Evolutionary conservation across 2,113 vertebrate species (phyloP), one percentile per base, ranked within the genome.

Genomic region (Apteryx mantelli): DNA sequence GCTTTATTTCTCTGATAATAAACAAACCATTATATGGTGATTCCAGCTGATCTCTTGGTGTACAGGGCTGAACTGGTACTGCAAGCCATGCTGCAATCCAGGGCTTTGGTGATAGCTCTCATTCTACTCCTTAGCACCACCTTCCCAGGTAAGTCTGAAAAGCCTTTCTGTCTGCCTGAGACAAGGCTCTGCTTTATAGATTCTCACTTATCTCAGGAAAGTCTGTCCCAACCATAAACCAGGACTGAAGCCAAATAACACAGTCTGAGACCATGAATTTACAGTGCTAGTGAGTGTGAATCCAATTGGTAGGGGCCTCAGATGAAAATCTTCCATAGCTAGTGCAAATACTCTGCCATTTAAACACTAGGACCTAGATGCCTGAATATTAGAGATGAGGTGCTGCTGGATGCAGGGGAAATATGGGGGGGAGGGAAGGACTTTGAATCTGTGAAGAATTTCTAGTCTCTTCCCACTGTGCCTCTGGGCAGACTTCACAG

Each of bases 71-170:
- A 94, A 79, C 55, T 42, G 40, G 73, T 82, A 61, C 88, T 69
- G 40, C 68, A 93, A 95, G 92, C 76, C 91, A 98, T 97, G 97
- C 71, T 96, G 88, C 96, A 95, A 10, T 97, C 78, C 80, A 96
- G 95, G 86, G 94, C 82, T 79, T 4, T 96, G 93, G 88, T 94
- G 81, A 81, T 97, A 88, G 91, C 60, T 96, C 94, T 97, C 30
- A 92, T 97, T 44, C 92, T 98, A 91, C 93, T 97, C 44, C 93
- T 98, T 19, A 69, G 89, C 90, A 95, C 86, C 70, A 86, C 93
- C 65, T 8, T 97, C 68, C 90, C 93, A 0, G 97, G 97, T 97
- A 96, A 96, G 96, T 95, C 66, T 70, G 34, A 82, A 87, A 83
- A 76, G n/a, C 28, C 70, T 75, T 91, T 69, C 40, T 20, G 10